Evolutionary conservation across 2,888 invertebrate genomes (phyloP).

Genomic region (Acleris holmiana): DNA sequence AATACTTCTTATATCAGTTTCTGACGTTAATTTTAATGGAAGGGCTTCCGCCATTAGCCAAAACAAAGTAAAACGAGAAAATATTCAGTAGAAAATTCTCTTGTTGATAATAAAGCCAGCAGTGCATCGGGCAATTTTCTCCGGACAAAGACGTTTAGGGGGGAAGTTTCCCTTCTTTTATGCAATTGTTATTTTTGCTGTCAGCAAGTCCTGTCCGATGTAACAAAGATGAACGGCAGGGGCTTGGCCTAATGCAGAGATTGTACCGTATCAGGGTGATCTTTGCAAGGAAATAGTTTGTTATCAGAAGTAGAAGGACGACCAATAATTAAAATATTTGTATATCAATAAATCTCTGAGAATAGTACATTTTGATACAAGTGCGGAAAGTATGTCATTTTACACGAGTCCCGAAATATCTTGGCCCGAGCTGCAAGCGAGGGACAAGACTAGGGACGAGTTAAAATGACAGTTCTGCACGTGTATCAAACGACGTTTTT

Average conservation of each 20-base stretch:
- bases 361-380: too few relatives aligned
- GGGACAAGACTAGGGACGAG: too few relatives aligned
- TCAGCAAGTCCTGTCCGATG: slow-evolving; percentile 51
- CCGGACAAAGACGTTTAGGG: slow-evolving; percentile 62
- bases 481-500: too few relatives aligned
- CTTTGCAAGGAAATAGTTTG: neutral
- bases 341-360: too few relatives aligned
- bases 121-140: slow-evolving; percentile 64
- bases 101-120: slow-evolving; percentile 55
- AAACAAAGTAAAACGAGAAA: slow-evolving; percentile 55
- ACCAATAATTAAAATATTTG: too few relatives aligned
- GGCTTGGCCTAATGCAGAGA: slow-evolving; percentile 6
- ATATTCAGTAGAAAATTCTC: slow-evolving; percentile 51
- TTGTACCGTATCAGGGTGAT: slow-evolving; percentile 2
- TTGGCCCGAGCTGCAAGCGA: too few relatives aligned
- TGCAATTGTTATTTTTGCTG: slow-evolving; percentile 72
- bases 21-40: slow-evolving; percentile 51
- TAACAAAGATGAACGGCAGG: slow-evolving; percentile 27
- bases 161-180: slow-evolving; percentile 59
- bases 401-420: too few relatives aligned
- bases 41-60: slow-evolving; percentile 54
- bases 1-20: slow-evolving; percentile 43
- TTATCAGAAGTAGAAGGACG: too few relatives aligned
- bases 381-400: too few relatives aligned
- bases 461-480: too few relatives aligned